Evolutionary conservation across 2,797 vertebrate genomes (phyloP).

Genomic region (Meda fulgida): DNA sequence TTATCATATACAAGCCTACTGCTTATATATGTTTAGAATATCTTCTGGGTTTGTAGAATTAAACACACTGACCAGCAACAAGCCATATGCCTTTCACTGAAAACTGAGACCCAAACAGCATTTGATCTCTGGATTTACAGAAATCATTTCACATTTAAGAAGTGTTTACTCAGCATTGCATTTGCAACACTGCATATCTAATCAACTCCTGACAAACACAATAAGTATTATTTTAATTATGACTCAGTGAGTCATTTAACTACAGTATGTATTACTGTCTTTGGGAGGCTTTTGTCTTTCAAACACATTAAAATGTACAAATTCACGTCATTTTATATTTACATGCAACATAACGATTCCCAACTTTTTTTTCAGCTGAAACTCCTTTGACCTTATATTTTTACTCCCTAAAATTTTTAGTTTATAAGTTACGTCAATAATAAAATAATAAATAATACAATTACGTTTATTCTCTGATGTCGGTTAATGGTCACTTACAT

Average conservation of each 20-base stretch:
- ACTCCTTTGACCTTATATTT: background rate
- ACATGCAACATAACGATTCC: background rate
- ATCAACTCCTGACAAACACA: background rate
- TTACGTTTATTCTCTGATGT: background rate
- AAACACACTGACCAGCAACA: no score
- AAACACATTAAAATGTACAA: background rate
- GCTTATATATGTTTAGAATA: no score
- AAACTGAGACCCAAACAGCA: no score
- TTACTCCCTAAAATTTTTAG: background rate
- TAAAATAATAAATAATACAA: background rate
- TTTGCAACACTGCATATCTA: background rate
- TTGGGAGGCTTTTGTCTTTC: background rate
- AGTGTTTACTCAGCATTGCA: background rate
- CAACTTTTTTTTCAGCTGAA: background rate
- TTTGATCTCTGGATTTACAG: no score
- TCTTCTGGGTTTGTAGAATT: no score
- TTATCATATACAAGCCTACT: background rate
- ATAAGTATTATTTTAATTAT: background rate
- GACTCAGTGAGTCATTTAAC: background rate
- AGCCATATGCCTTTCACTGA: no score
- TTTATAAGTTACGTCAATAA: background rate
- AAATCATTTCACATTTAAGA: no score
- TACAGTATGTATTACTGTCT: background rate
- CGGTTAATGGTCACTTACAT: background rate
- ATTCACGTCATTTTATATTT: background rate